Evolutionary conservation across 2,888 invertebrate genomes (phyloP).

Genomic region (Timema cristinae): DNA sequence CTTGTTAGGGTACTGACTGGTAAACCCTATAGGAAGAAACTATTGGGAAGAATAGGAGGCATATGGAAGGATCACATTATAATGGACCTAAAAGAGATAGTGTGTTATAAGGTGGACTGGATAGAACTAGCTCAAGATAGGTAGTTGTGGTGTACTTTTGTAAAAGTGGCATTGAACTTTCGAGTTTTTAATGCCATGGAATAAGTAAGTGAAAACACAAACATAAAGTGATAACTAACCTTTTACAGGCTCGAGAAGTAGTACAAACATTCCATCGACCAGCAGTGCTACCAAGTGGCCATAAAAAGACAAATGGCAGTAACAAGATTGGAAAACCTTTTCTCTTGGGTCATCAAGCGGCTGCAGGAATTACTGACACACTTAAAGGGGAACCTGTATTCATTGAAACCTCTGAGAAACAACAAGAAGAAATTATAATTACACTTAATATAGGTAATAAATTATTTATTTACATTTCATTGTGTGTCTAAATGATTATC

Average conservation of each 20-base stretch:
- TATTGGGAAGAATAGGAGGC: too few relatives aligned
- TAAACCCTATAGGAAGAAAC: too few relatives aligned
- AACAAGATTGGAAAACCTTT: slow-evolving; percentile 25
- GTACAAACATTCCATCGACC: slow-evolving; percentile 78
- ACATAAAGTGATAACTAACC: neutral
- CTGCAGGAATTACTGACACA: slow-evolving; percentile 52
- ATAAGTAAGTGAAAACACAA: too few relatives aligned
- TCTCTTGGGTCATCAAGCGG: slow-evolving; percentile 41
- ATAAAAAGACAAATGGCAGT: slow-evolving; percentile 47
- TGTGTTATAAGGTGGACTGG: too few relatives aligned
- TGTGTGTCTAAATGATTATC: neutral
- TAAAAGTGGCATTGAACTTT: too few relatives aligned
- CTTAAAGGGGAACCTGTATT: slow-evolving; percentile 77
- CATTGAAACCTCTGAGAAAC: slow-evolving; percentile 85
- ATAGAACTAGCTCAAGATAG: too few relatives aligned
- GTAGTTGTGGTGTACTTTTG: too few relatives aligned
- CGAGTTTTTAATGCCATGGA: too few relatives aligned
- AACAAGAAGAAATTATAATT: slow-evolving; percentile 85
- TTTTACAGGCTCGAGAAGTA: slow-evolving; percentile 59
- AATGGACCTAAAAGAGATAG: too few relatives aligned
- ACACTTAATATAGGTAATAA: slow-evolving; percentile 71
- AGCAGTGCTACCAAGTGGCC: slow-evolving; percentile 60
- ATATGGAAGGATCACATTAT: too few relatives aligned
- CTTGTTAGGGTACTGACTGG: too few relatives aligned
- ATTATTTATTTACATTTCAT: neutral